Base-by-base conservation (phyloP, 2,113 vertebrate genomes). In the Platysteira castanea region DNA sequence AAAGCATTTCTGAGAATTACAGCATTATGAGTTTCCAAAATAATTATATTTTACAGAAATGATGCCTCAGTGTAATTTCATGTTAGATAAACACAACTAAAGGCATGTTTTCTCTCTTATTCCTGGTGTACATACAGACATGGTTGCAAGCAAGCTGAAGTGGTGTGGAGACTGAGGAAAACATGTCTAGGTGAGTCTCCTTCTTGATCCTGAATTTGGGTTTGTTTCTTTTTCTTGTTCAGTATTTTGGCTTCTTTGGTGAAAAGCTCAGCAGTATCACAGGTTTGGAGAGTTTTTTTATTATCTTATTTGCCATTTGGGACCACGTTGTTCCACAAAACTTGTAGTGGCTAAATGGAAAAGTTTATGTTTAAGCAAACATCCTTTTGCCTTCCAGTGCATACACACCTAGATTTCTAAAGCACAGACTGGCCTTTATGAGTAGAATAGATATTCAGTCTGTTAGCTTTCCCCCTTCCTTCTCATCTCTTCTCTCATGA, bases 251-350 rank as follows among this genome's bases (percentile, higher is more conserved):
- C 28, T 79, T 37, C 44, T 60, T 74, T 78, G 61, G 4, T 31
- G 53, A 89, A 83, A 22, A 61, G 9, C 10, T 75, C 18, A 76
- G 4, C 19, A 59, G 11, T 50, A 26, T 60, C 35, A 50, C 19
- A 89, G 5, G 2, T 53, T 70, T 31, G 18, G 16, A 24, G 1
- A 24, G 1, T 0, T 4, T 27, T 63, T 16, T 37, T 30, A 59
- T 33, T 3, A n/a, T 68, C 50, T 91, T 37, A 33, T 71, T 79
- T 86, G 6, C 24, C 5, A 22, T 56, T 70, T 89, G 30, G 9
- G 6, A 47, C 7, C 17, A 47, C 20, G n/a, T 24, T 39, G 5
- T 31, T 67, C 10, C 46, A 28, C 60, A 50, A 86, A 68, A 90
- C 22, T 24, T 70, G 13, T 28, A 56, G 26, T 57, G 13, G 5